phyloP scores from a whole-genome alignment of 2,888 invertebrate genomes.

The Sturmia bella region DNA sequence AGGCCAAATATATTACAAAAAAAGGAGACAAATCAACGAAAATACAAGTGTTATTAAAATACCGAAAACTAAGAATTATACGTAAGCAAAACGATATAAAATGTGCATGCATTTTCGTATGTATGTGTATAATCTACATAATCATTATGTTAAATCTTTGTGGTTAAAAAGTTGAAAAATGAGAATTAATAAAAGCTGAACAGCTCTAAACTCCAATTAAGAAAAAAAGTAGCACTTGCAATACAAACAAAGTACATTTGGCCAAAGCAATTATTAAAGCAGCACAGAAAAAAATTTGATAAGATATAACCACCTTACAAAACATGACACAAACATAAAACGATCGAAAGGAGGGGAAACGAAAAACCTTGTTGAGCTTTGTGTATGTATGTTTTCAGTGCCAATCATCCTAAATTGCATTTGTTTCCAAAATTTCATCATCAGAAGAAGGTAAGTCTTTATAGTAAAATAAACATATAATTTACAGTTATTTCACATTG shows the following conservation, averaged over 20 bases:
- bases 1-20: constrained; percentile 21
- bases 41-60: constrained; percentile 2
- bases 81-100: constrained; percentile 43
- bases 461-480: neutral
- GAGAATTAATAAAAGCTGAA: constrained; percentile 28
- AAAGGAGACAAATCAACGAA: constrained; percentile 4
- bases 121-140: constrained; percentile 27
- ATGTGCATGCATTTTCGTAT: constrained; percentile 10
- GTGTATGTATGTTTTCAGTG: constrained; percentile 36
- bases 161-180: constrained; percentile 27
- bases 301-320: constrained; percentile 52
- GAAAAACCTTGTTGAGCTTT: constrained; percentile 26
- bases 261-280: constrained; percentile 46
- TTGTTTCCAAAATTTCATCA: constrained; percentile 8
- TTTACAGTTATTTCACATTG: constrained; percentile 29
- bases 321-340: constrained; percentile 28
- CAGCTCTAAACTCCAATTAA: constrained; percentile 53
- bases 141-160: constrained; percentile 43
- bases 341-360: constrained; percentile 58
- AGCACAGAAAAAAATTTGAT: constrained; percentile 25
- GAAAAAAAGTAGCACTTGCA: constrained; percentile 40
- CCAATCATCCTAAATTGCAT: constrained; percentile 40
- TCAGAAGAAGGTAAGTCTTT: constrained; percentile 49
- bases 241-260: constrained; percentile 53
- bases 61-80: constrained; percentile 27